phyloP scores from a whole-genome alignment of 2,113 vertebrate genomes.

The Mesoclemmys tuberculata region DNA sequence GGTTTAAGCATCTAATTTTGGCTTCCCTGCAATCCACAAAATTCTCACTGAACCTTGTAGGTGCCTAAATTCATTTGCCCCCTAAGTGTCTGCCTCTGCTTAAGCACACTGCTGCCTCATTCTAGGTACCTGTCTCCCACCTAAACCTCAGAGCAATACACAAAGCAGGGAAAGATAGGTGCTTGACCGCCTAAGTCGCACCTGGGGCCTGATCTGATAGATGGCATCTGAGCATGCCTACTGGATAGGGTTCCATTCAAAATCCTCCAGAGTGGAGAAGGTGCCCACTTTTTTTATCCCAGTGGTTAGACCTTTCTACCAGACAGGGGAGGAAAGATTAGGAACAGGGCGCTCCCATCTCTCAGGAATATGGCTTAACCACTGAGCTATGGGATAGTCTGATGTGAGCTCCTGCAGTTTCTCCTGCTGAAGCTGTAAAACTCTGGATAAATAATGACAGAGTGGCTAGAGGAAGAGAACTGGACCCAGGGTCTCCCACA shows the following conservation, averaged over 20 bases:
- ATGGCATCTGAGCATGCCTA: not conserved
- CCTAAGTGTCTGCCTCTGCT: not conserved
- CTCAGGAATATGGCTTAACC: not conserved
- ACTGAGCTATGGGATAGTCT: not conserved
- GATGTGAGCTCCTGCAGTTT: not conserved
- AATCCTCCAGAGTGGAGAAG: not conserved
- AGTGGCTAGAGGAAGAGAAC: not conserved
- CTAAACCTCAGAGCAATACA: not conserved
- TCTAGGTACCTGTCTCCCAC: not conserved
- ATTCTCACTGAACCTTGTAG: not conserved
- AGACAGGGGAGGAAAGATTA: no score
- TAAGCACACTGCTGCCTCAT: not conserved
- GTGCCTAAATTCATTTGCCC: no score
- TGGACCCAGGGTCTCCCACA: not conserved
- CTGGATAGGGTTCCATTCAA: not conserved
- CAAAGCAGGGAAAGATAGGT: not conserved
- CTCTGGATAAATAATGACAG: not conserved
- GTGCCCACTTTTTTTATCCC: not conserved
- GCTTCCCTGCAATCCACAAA: not conserved
- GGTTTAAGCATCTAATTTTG: not conserved
- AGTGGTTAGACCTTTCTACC: not conserved
- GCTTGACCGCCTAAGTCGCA: not conserved
- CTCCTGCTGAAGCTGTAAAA: not conserved
- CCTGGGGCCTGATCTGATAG: not conserved
- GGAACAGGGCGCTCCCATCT: not conserved